These are phyloP conservation scores for Frankliniella intonsa DNA, from an alignment of 2,888 invertebrate genomes.

Conservation along the genomic window DNA sequence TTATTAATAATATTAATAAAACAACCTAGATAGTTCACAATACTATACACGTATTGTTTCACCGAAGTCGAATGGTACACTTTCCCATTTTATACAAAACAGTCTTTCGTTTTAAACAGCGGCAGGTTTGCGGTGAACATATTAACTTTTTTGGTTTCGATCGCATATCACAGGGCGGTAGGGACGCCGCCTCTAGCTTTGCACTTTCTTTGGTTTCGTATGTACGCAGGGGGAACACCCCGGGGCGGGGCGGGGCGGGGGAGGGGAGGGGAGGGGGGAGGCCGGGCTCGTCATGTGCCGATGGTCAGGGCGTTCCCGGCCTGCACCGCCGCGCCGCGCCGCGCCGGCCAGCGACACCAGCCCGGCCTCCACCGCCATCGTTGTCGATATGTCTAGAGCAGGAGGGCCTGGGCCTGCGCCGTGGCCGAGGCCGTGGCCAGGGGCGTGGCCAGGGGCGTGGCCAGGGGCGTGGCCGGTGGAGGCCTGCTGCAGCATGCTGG, in stretches of 20 bases:
- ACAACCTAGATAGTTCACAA: neutral
- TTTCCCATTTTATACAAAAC: constrained; percentile 14
- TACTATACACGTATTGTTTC: neutral
- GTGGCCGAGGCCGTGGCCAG: neutral
- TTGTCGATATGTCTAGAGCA: constrained; percentile 19
- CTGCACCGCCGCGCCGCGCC: no score
- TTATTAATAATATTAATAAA: neutral
- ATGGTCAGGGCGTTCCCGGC: no score
- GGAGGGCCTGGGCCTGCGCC: neutral
- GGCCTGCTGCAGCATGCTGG: neutral
- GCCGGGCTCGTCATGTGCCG: no score
- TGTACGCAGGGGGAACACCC: no score
- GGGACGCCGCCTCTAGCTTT: constrained; percentile 2
- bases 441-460: neutral
- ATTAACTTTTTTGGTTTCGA: neutral
- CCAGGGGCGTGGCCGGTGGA: neutral
- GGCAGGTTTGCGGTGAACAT: constrained; percentile 13
- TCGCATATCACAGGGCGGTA: constrained; percentile 2
- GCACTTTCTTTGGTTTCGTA: constrained; percentile 22
- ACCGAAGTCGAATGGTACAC: constrained; percentile 2
- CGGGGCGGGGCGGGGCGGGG: neutral
- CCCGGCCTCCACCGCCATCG: neutral
- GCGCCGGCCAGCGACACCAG: no score
- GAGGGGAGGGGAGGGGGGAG: no score
- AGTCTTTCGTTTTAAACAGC: constrained; percentile 23